These are phyloP conservation scores for Micoletzkya japonica DNA, from an alignment of 2,888 invertebrate species.

Conservation along the genomic window DNA sequence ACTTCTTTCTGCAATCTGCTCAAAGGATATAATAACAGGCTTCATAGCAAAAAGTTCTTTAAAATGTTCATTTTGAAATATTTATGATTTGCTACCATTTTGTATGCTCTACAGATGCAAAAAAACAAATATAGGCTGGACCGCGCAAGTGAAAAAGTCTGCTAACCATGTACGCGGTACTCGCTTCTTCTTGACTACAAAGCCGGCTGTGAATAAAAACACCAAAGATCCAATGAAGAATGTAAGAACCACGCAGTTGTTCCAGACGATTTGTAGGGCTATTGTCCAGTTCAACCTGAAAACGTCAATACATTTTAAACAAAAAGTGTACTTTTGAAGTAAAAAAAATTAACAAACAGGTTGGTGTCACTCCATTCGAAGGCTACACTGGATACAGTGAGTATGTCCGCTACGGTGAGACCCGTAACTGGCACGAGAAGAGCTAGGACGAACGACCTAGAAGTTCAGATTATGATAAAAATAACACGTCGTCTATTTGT, in stretches of 20 bases:
- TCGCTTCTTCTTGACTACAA: conserved; percentile 16
- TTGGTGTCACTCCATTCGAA: not conserved
- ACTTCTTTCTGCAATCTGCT: too few relatives aligned
- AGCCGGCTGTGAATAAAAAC: conserved; percentile 21
- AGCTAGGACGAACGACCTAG: conserved; percentile 21
- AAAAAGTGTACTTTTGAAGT: not conserved
- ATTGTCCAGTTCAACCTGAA: conserved; percentile 7
- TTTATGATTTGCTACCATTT: too few relatives aligned
- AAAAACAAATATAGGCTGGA: too few relatives aligned
- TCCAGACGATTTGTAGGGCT: conserved; percentile 17
- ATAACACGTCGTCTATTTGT: not conserved
- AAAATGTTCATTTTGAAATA: too few relatives aligned
- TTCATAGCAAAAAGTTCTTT: too few relatives aligned
- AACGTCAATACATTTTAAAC: not conserved
- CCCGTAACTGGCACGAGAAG: conserved; percentile 19
- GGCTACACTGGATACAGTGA: conserved; percentile 1
- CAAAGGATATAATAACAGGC: too few relatives aligned
- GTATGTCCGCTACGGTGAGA: conserved; percentile 4
- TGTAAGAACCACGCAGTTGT: conserved; percentile 22
- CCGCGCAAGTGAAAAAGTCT: too few relatives aligned
- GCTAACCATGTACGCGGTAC: conserved; percentile 20
- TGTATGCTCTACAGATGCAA: too few relatives aligned
- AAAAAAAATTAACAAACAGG: conserved; percentile 2
- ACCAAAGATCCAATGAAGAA: conserved; percentile 25
- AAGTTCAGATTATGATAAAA: not conserved